Base-by-base conservation (phyloP, 2,888 invertebrate genomes). In the Toxonevra muliebris region DNA sequence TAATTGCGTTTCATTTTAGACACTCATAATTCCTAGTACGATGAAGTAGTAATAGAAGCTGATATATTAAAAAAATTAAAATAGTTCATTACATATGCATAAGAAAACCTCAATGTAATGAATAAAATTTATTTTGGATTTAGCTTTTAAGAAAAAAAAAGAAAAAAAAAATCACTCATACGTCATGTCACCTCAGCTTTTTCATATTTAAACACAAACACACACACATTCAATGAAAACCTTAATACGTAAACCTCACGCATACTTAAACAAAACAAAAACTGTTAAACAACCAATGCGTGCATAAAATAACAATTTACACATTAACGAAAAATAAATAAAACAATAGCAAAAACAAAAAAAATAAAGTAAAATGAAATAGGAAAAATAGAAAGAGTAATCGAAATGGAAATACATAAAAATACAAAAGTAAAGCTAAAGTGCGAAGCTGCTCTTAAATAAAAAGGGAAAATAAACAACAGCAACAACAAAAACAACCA, bases 251-350 rank as follows among this genome's bases (percentile, higher is more conserved):
- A 7, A 30, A 30, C 30, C 30, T 30, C 4, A 48, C 50, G 50
- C 50, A 61, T 19, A 19, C 43, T 10, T 48, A 61, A 48, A 17
- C 54, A 20, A 12, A 12, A 54, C 53, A 17, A 12, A 53, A n/a
- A 20, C 43, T n/a, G n/a, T 42, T 45, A 17, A 63, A 43, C 40
- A 64, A 52, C 45, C 64, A 64, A 60, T 17, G 15, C 66, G 57
- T 61, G 66, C 19, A 50, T 54, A 66, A 69, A 69, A 69, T 66
- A 66, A 63, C 52, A 69, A 66, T 66, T 65, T 67, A 48, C 53
- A 65, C 61, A 61, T 58, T 61, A 66, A 65, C 20, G 60, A 55
- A 64, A 66, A 57, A 19, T 66, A 61, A 59, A 53, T 13, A 55
- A 54, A 55, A 50, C 60, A 52, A 41, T 19, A 30, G 30, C 48